A percentile compares a stretch with the other conserved stretches of the same genome.
These are phyloP conservation scores for Genyomyrus donnyi DNA, from an alignment of 2,113 vertebrate genomes.

Conservation along the genomic window DNA sequence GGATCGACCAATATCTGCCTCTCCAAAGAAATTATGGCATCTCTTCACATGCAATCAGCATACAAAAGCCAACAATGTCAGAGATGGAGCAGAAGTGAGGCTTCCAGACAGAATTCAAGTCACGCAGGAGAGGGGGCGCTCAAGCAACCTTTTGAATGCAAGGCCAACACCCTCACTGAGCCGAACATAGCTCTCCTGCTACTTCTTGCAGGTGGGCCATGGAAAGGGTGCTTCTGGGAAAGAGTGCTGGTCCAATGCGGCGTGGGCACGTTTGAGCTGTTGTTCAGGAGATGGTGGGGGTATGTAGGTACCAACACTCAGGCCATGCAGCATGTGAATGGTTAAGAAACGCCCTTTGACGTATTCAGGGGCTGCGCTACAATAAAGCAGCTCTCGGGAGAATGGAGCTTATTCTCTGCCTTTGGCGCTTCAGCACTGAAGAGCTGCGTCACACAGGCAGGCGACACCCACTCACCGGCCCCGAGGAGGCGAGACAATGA, in stretches of 20 bases:
- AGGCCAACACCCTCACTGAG: not conserved
- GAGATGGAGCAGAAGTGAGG: not conserved
- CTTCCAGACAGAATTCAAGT: not conserved
- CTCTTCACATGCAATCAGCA: conserved; percentile 12
- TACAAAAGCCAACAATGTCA: conserved; percentile 23
- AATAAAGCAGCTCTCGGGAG: not conserved
- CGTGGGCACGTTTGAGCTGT: not conserved
- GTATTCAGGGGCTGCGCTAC: not conserved
- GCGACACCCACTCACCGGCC: not conserved
- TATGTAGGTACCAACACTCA: not conserved
- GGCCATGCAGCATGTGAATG: not conserved
- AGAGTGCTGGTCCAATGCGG: not conserved
- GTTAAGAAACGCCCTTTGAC: not conserved
- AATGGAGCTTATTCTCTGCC: not conserved
- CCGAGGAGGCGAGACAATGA: not conserved
- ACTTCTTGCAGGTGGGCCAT: not conserved
- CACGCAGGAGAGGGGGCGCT: not conserved
- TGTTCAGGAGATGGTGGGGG: not conserved
- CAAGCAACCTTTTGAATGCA: not conserved
- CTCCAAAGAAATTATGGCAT: conserved; percentile 16
- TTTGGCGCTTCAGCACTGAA: not conserved
- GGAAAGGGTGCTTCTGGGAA: not conserved
- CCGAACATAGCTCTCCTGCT: not conserved
- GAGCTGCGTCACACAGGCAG: not conserved
- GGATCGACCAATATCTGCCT: conserved; percentile 19